phyloP scores from a whole-genome alignment of 2,888 invertebrate species.

The Acleris literana region DNA sequence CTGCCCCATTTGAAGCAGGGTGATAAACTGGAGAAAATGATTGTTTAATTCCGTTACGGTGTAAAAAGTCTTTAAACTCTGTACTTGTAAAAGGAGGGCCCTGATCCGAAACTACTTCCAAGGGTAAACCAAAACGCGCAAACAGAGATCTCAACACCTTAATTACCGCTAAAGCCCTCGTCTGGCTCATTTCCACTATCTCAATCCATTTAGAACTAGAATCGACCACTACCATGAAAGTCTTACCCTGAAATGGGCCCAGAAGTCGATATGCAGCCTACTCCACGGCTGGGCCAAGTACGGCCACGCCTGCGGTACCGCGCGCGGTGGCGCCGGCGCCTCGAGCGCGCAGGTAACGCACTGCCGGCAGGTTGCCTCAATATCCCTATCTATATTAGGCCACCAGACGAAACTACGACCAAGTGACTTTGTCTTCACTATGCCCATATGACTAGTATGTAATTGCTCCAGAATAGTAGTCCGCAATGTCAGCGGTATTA shows the following conservation, averaged over 20 bases:
- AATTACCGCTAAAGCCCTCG: not conserved
- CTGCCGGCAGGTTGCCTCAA: not conserved
- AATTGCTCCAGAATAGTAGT: not conserved
- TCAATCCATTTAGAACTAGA: not conserved
- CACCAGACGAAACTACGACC: constrained; percentile 13
- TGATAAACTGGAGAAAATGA: no score
- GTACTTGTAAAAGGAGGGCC: constrained; percentile 26
- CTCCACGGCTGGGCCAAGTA: not conserved
- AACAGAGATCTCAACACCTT: not conserved
- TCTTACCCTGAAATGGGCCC: no score
- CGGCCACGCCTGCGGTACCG: no score
- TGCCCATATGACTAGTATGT: not conserved
- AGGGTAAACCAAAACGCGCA: not conserved
- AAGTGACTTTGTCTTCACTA: not conserved
- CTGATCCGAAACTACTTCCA: constrained; percentile 23
- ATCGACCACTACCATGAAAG: no score
- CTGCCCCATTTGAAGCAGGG: no score
- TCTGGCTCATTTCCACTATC: not conserved
- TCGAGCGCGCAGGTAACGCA: constrained; percentile 9
- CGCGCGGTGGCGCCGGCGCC: no score
- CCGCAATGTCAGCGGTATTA: not conserved
- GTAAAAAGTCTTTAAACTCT: constrained; percentile 19
- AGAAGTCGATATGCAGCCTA: not conserved
- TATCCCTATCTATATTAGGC: not conserved
- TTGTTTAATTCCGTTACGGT: constrained; percentile 18